Conservation (phyloP, 2,888 invertebrate species). For the Hypolimnas misippus region DNA sequence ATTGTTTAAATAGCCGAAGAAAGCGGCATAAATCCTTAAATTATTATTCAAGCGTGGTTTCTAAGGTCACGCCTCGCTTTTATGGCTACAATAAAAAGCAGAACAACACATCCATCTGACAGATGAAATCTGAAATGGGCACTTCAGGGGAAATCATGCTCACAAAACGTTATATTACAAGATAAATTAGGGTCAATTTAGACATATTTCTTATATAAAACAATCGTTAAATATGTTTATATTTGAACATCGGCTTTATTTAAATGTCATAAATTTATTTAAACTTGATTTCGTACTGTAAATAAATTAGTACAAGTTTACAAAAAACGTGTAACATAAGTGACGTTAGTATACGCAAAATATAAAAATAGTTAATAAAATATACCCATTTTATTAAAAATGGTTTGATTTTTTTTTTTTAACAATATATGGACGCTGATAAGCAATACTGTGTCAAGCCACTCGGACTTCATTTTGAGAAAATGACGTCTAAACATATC, state of each 20-base stretch:
- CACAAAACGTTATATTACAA: constrained; percentile 44
- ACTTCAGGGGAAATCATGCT: constrained; percentile 46
- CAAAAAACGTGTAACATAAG: no score
- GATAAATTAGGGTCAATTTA: not conserved
- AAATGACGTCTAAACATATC: no score
- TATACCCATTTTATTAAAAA: no score
- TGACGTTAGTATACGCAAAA: no score
- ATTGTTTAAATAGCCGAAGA: constrained; percentile 28
- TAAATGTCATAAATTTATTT: no score
- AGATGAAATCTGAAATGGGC: constrained; percentile 72
- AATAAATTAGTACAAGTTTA: no score
- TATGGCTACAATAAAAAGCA: constrained; percentile 74
- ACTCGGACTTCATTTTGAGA: no score
- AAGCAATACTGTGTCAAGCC: no score
- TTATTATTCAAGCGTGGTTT: constrained; percentile 60
- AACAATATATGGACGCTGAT: no score
- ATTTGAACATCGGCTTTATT: not conserved
- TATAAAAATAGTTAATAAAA: no score
- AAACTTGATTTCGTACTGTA: no score
- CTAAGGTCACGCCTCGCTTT: constrained; percentile 68
- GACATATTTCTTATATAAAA: not conserved
- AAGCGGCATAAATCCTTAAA: constrained; percentile 50
- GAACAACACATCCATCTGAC: constrained; percentile 73
- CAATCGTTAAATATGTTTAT: not conserved
- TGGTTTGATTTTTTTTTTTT: no score